A percentile compares a stretch with the other conserved stretches of the same genome.
Conservation (phyloP, 1,140 invertebrate genomes). For the Drosophila nigrodunni region DNA sequence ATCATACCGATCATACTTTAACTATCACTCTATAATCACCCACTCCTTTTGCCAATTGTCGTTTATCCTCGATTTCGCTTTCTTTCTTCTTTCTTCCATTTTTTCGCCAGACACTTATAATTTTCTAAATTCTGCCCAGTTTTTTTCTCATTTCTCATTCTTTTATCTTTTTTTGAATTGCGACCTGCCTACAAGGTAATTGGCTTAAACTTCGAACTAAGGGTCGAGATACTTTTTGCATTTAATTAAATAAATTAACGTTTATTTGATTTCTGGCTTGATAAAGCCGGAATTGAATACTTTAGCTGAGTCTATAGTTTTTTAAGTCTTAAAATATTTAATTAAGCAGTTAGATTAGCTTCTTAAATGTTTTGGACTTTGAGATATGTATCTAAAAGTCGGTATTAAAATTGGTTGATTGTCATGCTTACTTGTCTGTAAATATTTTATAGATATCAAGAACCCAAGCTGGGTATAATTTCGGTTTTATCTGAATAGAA, state of each 20-base stretch:
- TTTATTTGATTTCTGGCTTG: slow-evolving; percentile 42
- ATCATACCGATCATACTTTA: slow-evolving; percentile 13
- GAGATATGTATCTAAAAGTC: no score
- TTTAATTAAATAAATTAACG: slow-evolving; percentile 74
- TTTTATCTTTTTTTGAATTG: not conserved
- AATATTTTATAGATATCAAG: no score
- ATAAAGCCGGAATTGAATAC: slow-evolving; percentile 33
- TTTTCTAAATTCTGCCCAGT: slow-evolving; percentile 59
- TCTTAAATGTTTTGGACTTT: no score
- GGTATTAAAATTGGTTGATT: no score
- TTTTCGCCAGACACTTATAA: slow-evolving; percentile 61
- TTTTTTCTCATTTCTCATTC: slow-evolving; percentile 20
- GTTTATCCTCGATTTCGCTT: slow-evolving; percentile 60
- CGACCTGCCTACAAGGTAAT: slow-evolving; percentile 52
- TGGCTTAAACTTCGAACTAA: slow-evolving; percentile 29
- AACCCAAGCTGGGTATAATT: no score
- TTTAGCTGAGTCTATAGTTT: no score
- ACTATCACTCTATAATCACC: slow-evolving; percentile 37
- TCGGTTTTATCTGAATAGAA: no score
- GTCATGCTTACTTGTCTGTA: no score
- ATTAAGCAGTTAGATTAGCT: no score
- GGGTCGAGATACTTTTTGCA: slow-evolving; percentile 14
- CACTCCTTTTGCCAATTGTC: slow-evolving; percentile 51
- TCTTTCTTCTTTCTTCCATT: slow-evolving; percentile 7
- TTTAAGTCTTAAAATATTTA: no score